These are phyloP conservation scores for Cnemophilus loriae DNA, from an alignment of 2,113 vertebrate species.

Conservation along the genomic window DNA sequence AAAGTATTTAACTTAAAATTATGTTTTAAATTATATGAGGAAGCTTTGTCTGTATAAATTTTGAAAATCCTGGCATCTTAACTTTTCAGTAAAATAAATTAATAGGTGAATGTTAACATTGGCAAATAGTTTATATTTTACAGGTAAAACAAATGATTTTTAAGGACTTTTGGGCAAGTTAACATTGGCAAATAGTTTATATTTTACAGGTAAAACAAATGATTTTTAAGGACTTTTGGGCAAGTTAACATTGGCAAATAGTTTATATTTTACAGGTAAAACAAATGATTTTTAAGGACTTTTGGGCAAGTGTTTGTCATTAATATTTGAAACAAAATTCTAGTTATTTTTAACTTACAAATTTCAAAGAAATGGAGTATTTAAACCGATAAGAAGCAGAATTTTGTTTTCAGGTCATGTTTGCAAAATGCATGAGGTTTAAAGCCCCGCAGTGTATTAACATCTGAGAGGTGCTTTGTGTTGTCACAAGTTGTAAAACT, in stretches of 20 bases:
- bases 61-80: neutral
- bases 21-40: no score
- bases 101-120: neutral
- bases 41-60: neutral
- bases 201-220: neutral
- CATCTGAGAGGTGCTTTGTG: slow-evolving; percentile 50
- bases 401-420: slow-evolving; percentile 61
- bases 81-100: neutral
- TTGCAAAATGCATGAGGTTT: slow-evolving; percentile 63
- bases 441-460: slow-evolving; percentile 49
- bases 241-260: no score
- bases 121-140: neutral
- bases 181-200: neutral
- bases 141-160: neutral
- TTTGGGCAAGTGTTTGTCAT: neutral
- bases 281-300: neutral
- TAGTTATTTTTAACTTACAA: neutral
- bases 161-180: neutral
- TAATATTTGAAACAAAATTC: neutral
- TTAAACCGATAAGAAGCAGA: neutral
- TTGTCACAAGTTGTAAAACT: slow-evolving; percentile 66
- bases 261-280: neutral
- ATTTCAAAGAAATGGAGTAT: neutral
- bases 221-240: neutral
- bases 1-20: neutral